Evolutionary conservation across 2,888 invertebrate genomes (phyloP), one percentile per base, ranked within the genome.

Genomic region (Euzetes globulus): DNA sequence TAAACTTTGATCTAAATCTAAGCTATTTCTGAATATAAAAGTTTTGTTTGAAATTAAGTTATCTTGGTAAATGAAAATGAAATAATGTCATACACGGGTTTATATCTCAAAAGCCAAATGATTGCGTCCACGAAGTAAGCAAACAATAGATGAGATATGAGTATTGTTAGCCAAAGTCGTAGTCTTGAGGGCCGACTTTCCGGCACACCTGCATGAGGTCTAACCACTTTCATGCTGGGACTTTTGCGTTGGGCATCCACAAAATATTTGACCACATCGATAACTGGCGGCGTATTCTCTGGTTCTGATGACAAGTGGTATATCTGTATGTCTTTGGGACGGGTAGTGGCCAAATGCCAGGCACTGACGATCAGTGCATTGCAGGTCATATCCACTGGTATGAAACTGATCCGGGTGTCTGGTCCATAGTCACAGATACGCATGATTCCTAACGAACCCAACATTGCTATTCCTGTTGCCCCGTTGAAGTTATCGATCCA

Each of bases 401-500:
- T 75, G 17, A 72, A 72, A 50, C 72, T 68, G 33, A 65, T 15
- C 15, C 22, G 27, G 11, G 29, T 29, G 33, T 75, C 45, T 15
- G 60, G 47, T 7, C 52, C 33, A 6, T 29, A 72, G 33, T 72
- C 33, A 92, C 58, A 63, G 6, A 71, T 74, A 7, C 76, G 27
- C 19, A 70, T 55, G 9, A 73, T 72, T 5, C 76, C 76, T n/a
- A 76, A 27, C 19, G 74, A 45, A 25, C 70, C 76, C 19, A 76
- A 47, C 25, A 74, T 25, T n/a, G 60, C 58, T 19, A 70, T 55
- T n/a, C 83, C 82, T 80, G 82, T 82, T 13, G 83, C 82, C 52
- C 83, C 83, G 80, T 83, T 84, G 77, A 80, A 81, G 77, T 82
- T 83, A 77, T 84, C 84, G 73, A 83, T 81, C 83, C 83, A 83